Base-by-base conservation (phyloP, 2,797 vertebrate genomes). In the Taenioides sp. region DNA sequence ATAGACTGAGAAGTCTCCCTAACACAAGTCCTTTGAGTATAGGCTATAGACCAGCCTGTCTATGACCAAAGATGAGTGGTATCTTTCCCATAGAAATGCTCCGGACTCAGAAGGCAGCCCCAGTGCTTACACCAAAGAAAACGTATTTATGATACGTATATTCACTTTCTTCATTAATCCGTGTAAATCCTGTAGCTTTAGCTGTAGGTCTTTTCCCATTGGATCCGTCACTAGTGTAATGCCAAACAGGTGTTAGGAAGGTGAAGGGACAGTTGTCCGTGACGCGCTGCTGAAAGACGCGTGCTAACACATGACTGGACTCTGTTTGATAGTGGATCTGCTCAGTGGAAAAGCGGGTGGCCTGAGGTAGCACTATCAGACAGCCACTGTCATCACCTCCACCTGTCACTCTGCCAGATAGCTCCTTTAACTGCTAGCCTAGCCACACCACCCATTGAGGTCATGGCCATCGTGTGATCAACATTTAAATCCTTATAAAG, bases 401-500 rank as follows among this genome's bases (percentile, higher is more conserved):
- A 74, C 80, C 73, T 89, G 91, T 88, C 82, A 71, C 70, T 7
- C 75, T 70, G 86, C 88, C 90, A 90, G 74, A 87, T 79, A 82
- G 84, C 84, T 87, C 81, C 80, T 83, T 90, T 90, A 88, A 82
- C 82, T 79, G 79, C 88, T 90, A 86, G 85, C 77, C 60, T 74
- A 80, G 79, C 88, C 83, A 75, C 80, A 82, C 84, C 79, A 75
- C 79, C 73, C 75, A 80, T 80, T 78, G 84, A 84, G 83, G 88
- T 89, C 88, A 90, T 31, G 77, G 81, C 81, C 84, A 47, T 75
- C 74, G 73, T 77, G 75, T 81, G 88, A 89, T 91, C 85, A 86
- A 76, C 86, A 66, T 84, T 80, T 82, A 90, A 92, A 88, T 73
- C 91, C 88, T 84, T 89, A 91, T 91, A 92, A 93, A 93, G 89